These are phyloP conservation scores for Aspidiotus rigidus DNA, from an alignment of 2,888 invertebrate species.

Conservation along the genomic window DNA sequence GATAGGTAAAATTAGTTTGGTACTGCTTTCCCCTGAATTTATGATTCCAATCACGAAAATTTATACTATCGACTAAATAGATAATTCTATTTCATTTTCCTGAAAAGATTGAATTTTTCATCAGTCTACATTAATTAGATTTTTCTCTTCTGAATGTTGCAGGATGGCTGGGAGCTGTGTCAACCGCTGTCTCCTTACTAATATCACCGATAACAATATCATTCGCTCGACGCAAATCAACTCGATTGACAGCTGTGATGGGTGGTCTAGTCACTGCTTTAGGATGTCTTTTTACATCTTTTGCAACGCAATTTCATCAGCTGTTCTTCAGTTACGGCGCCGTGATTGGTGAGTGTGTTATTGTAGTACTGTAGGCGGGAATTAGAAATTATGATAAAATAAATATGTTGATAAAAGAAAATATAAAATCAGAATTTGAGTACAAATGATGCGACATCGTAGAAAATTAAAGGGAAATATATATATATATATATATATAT, in stretches of 20 bases:
- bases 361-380: not conserved
- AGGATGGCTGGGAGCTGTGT: conserved; percentile 76
- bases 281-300: conserved; percentile 80
- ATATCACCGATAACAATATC: conserved; percentile 76
- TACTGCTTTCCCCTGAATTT: too few relatives aligned
- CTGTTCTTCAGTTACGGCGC: conserved; percentile 72
- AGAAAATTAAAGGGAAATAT: too few relatives aligned
- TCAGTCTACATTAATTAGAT: not conserved
- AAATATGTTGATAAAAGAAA: too few relatives aligned
- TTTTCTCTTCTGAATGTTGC: conserved; percentile 43
- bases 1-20: too few relatives aligned
- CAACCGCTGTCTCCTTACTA: conserved; percentile 66
- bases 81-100: not conserved
- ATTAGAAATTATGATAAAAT: too few relatives aligned
- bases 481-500: too few relatives aligned
- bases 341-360: conserved; percentile 46
- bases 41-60: not conserved
- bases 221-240: conserved; percentile 73
- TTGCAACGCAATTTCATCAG: conserved; percentile 81
- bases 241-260: conserved; percentile 77
- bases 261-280: conserved; percentile 77
- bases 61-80: not conserved
- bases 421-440: too few relatives aligned
- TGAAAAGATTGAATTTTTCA: not conserved
- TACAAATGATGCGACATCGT: too few relatives aligned